Evolutionary conservation across 1,140 invertebrate genomes (phyloP).

Genomic region (Wasmannia auropunctata): DNA sequence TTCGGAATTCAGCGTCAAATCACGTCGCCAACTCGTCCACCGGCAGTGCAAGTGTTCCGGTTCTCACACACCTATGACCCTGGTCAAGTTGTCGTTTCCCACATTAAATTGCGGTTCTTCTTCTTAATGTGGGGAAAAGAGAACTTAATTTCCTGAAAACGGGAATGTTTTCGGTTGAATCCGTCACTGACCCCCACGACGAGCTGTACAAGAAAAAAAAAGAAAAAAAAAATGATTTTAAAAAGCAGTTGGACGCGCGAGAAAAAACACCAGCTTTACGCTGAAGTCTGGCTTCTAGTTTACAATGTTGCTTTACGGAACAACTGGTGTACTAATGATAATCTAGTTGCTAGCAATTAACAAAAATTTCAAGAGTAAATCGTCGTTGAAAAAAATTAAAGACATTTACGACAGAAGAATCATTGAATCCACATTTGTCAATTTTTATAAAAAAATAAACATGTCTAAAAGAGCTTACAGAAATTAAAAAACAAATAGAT

Average conservation of each 20-base stretch:
- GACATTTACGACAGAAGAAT: neutral
- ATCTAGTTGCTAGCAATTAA: neutral
- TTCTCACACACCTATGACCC: conserved; percentile 81
- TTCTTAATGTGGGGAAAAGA: conserved; percentile 11
- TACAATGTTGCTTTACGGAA: neutral
- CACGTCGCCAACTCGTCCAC: conserved; percentile 73
- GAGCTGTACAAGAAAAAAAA: neutral
- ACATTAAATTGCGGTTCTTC: conserved; percentile 78
- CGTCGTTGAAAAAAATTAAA: neutral
- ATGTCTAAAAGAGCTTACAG: neutral
- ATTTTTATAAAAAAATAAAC: neutral
- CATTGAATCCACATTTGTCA: neutral
- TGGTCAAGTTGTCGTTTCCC: conserved; percentile 74
- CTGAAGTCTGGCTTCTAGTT: too few relatives aligned
- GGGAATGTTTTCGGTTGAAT: conserved; percentile 29
- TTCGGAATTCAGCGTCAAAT: conserved; percentile 54
- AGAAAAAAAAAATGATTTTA: conserved; percentile 1
- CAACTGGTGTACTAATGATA: neutral
- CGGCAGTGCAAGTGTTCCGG: conserved; percentile 77
- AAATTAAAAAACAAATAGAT: neutral
- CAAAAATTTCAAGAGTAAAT: neutral
- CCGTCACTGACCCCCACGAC: neutral
- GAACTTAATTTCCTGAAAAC: conserved; percentile 77
- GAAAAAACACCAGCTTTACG: conserved; percentile 4
- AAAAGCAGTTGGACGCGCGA: neutral